Base-by-base conservation (phyloP, 2,797 vertebrate genomes). In the Gymnocypris eckloni region DNA sequence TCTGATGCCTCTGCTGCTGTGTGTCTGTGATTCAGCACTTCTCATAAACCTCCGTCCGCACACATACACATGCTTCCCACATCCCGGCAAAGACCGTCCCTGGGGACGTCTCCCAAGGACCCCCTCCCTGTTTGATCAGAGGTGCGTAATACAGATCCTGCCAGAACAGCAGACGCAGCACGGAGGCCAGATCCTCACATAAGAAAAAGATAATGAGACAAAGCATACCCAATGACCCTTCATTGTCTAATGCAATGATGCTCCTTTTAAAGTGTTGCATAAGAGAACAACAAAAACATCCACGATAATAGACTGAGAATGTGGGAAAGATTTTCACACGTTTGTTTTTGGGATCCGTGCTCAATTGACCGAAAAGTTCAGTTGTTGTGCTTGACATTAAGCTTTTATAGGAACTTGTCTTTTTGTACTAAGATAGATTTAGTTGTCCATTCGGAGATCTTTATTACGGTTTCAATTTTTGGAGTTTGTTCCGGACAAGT, bases 11-110 rank as follows among this genome's bases (percentile, higher is more conserved):
- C 64, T 28, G 45, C 50, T 72, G 66, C 83, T 66, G 66, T 71
- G 45, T 45, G 81, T 87, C 87, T 90, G 82, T 89, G 88, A 90
- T 87, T 89, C 88, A 90, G 90, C 88, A 86, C 79, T 90, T 89
- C 84, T 52, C 54, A 64, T 73, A 69, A 54, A 43, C 54, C 76
- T 33, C n/a, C 1, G 4, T 56, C 70, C 71, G 71, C 79, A 61
- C 78, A 70, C 66, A 39, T 37, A 79, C 73, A 28, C 84, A 64
- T 15, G 56, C 72, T 45, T 61, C 84, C 81, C 79, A 75, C 77
- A 87, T 82, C 77, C 52, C 69, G 50, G 77, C 69, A 82, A 81
- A 85, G 76, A 48, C 9, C 16, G 13, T 86, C 88, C 83, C 82
- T 59, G 43, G 87, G 80, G 88, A 86, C 50, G 45, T 89, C 72